Conservation (phyloP, 2,888 invertebrate species). For the Oscheius myriophilus region DNA sequence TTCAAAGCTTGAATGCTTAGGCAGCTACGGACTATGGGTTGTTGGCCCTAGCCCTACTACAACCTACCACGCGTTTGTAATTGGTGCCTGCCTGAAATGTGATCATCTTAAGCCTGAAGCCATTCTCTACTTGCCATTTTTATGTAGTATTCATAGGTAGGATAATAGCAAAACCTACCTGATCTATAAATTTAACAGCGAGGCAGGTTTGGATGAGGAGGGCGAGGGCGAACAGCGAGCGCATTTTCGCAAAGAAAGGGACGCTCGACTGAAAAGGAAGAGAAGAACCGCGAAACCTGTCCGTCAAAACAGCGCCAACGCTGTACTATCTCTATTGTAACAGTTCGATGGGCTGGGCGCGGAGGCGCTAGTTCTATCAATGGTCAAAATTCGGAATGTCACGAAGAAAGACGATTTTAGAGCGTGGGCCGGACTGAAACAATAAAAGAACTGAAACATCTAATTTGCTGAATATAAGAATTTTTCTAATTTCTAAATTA, state of each 20-base stretch:
- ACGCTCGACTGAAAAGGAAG: conserved; percentile 18
- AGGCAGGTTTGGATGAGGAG: neutral
- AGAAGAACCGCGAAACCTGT: conserved; percentile 30
- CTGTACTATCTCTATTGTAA: conserved; percentile 20
- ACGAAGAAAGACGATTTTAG: no score
- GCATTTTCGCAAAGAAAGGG: conserved; percentile 19
- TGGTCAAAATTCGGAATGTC: no score
- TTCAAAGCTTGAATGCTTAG: neutral
- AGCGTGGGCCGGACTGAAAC: no score
- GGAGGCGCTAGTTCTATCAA: no score
- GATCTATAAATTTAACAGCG: conserved; percentile 25
- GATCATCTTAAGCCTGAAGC: neutral
- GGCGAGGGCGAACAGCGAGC: conserved; percentile 11
- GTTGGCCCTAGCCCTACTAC: neutral
- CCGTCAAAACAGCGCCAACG: conserved; percentile 24
- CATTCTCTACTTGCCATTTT: neutral
- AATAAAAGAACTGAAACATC: no score
- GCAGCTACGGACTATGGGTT: neutral
- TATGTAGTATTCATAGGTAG: no score
- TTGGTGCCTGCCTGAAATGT: neutral
- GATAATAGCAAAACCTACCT: conserved; percentile 20
- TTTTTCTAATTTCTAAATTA: no score
- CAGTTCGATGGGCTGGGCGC: conserved; percentile 11
- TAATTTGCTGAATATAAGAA: no score
- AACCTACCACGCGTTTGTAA: conserved; percentile 1